phyloP scores from a whole-genome alignment of 2,797 vertebrate genomes.

The Philypnodon macrostomus region DNA sequence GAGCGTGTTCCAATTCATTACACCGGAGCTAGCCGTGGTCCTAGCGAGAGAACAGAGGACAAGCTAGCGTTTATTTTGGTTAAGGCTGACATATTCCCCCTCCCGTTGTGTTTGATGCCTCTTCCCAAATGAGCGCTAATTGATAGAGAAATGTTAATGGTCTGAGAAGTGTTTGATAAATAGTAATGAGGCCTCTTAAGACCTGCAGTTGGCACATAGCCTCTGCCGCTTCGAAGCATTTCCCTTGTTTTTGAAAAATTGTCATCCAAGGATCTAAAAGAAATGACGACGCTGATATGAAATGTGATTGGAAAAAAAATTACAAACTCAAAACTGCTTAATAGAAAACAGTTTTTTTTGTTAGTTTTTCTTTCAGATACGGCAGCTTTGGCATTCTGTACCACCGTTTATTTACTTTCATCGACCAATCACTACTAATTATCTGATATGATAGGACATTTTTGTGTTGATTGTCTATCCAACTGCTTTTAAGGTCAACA shows the following conservation, averaged over 20 bases:
- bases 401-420: too few relatives aligned
- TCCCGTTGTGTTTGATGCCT: conserved; percentile 21
- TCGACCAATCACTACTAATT: too few relatives aligned
- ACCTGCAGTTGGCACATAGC: conserved; percentile 1
- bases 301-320: not conserved
- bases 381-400: too few relatives aligned
- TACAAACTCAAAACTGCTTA: too few relatives aligned
- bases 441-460: too few relatives aligned
- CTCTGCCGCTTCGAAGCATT: conserved; percentile 1
- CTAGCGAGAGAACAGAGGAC: conserved; percentile 19
- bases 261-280: not conserved
- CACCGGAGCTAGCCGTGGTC: conserved; percentile 46
- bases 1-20: conserved; percentile 60
- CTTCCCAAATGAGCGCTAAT: conserved; percentile 46
- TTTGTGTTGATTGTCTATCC: too few relatives aligned
- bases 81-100: conserved; percentile 5
- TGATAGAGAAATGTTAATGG: conserved; percentile 52
- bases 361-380: too few relatives aligned
- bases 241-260: conserved; percentile 5
- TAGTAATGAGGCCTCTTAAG: conserved; percentile 22
- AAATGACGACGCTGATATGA: not conserved
- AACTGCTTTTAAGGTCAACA: too few relatives aligned
- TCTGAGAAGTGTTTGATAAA: conserved; percentile 49
- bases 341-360: too few relatives aligned
- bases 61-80: conserved; percentile 25